Percentiles rank a stretch among this genome's conserved stretches.
Conservation (phyloP, 2,888 invertebrate genomes). For the Drosophila nr. perissopoda region DNA sequence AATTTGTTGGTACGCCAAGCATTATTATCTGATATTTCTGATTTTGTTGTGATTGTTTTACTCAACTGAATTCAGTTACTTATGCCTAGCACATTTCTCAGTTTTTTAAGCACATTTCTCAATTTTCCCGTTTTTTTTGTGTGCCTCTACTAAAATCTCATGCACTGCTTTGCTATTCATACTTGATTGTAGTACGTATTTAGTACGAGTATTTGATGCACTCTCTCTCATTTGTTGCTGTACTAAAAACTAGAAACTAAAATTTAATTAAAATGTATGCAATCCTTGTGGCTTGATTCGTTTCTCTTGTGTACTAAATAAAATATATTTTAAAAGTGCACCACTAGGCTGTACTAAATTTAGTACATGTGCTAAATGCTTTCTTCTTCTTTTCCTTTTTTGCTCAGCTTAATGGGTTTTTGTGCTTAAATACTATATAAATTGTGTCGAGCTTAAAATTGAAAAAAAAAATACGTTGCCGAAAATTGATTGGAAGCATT, state of each 20-base stretch:
- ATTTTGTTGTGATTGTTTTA: background rate
- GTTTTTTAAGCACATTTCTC: background rate
- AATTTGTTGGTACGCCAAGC: background rate
- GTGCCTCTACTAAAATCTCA: background rate
- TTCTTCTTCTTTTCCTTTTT: background rate
- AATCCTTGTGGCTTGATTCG: background rate
- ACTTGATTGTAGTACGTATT: background rate
- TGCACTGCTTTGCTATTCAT: background rate
- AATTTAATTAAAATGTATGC: background rate
- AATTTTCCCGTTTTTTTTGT: background rate
- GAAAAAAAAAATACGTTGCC: conserved; percentile 41
- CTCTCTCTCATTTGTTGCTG: background rate
- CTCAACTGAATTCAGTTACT: background rate
- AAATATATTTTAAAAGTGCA: too few relatives aligned
- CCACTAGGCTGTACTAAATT: conserved; percentile 18
- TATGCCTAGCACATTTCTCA: background rate
- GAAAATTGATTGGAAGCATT: conserved; percentile 10
- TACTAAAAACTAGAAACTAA: background rate
- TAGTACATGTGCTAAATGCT: conserved; percentile 47
- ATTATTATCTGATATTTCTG: background rate
- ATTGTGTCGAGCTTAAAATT: conserved; percentile 27
- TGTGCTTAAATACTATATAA: conserved; percentile 36
- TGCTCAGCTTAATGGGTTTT: conserved; percentile 4
- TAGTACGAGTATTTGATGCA: background rate
- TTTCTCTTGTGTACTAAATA: background rate